Conservation (phyloP, 2,888 invertebrate genomes). For the Gastracanthus pulcherrimus region DNA sequence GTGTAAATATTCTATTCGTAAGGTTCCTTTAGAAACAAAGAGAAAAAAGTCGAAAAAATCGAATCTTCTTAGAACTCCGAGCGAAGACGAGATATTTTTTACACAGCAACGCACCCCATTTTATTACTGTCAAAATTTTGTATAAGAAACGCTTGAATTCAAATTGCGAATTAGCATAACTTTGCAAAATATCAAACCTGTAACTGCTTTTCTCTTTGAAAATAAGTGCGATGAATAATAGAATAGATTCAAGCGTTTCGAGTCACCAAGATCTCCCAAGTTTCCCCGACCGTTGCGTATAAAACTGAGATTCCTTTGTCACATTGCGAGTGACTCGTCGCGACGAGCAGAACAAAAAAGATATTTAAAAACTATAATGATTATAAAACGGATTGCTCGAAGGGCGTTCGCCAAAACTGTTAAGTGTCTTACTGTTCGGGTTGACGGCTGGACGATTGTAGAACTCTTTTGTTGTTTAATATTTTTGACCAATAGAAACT, state of each 20-base stretch:
- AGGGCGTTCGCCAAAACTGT: slow-evolving; percentile 68
- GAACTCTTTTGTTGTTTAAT: slow-evolving; percentile 9
- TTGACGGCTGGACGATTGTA: slow-evolving; percentile 70
- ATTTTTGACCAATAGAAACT: slow-evolving; percentile 28
- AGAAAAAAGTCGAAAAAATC: slow-evolving; percentile 14
- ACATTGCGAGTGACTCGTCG: background rate
- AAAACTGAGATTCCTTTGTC: slow-evolving; percentile 12
- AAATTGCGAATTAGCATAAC: background rate
- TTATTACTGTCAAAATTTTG: slow-evolving; percentile 22
- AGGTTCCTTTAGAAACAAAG: slow-evolving; percentile 27
- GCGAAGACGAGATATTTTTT: slow-evolving; percentile 65
- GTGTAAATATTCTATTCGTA: slow-evolving; percentile 32
- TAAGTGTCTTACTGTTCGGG: slow-evolving; percentile 77
- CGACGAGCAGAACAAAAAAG: slow-evolving; percentile 9
- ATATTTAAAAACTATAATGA: slow-evolving; percentile 15
- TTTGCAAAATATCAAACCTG: background rate
- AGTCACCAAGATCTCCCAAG: background rate
- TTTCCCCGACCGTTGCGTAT: background rate
- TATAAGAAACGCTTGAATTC: slow-evolving; percentile 26
- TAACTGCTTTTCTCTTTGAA: slow-evolving; percentile 7
- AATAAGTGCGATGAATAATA: too few relatives aligned
- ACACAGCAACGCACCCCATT: slow-evolving; percentile 55
- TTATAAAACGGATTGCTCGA: slow-evolving; percentile 42
- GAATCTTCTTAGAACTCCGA: slow-evolving; percentile 46
- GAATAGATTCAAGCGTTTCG: slow-evolving; percentile 34